Base-by-base conservation (phyloP, 92 coral and sea anemone species). In the Porites evermanni region DNA sequence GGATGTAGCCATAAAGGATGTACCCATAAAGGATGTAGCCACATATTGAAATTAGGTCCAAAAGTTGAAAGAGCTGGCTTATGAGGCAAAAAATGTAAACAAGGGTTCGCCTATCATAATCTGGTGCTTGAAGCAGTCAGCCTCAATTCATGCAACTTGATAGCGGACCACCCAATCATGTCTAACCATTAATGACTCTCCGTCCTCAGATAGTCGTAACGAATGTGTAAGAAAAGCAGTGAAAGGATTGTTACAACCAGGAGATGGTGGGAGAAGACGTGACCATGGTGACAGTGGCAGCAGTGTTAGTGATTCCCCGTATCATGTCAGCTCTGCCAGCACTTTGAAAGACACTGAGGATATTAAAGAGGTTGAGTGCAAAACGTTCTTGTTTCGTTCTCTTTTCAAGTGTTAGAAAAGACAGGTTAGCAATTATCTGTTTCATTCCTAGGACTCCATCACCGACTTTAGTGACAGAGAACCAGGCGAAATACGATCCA, bases 381-480 rank as follows among this genome's bases (percentile, higher is more conserved):
- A 38, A 38, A 38, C 47, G 61, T 56, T 56, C 61, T 14, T 12
- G 61, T 56, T 56, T 56, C 17, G 61, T 56, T 56, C 16, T 56
- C 16, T 56, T 56, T 56, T 56, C 8, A 56, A 56, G 61, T 9
- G 16, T 38, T 11, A 56, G 61, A 56, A 12, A 56, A 56, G 61
- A 56, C 1, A 1, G 61, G 54, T 70, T 47, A 6, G 12, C 6
- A 32, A 17, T 65, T 38, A 79, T 1, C 17, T 12, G 4, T 64
- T 64, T 19, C 59, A 18, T 72, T 74, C 8, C 54, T 79, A 94
- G 98, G 98, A 94, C 80, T 94, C 95, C 17, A 53, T 86, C 14
- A 88, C 87, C 19, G 98, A 95, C 70, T 79, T 79, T 38, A 86
- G 94, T 5, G 96, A 85, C 29, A 97, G 99, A 79, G 99, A 97